Evolutionary conservation across 1,140 invertebrate genomes (phyloP).

Genomic region (Triops longicaudatus): DNA sequence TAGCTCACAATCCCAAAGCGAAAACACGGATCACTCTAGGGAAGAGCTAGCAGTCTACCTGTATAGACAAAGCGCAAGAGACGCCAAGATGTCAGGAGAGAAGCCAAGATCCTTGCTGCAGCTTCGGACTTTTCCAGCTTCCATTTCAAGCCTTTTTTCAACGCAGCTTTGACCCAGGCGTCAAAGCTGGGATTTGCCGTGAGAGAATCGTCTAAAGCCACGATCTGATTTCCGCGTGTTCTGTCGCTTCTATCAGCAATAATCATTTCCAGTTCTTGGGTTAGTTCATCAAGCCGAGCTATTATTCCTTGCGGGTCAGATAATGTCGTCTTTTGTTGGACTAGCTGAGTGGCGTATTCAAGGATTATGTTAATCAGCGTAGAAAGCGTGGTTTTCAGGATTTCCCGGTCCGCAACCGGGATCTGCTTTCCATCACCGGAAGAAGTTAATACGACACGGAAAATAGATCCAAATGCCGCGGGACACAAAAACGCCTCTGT

Average conservation of each 20-base stretch:
- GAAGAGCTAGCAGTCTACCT: not conserved
- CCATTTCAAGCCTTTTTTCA: conserved; percentile 1
- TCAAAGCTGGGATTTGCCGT: not conserved
- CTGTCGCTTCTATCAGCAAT: not conserved
- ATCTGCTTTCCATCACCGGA: not conserved
- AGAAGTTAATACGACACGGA: not conserved
- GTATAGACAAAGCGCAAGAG: not conserved
- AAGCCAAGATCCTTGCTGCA: not conserved
- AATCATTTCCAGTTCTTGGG: not conserved
- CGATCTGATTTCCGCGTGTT: not conserved
- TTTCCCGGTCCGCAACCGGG: not conserved
- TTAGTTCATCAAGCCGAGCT: not conserved
- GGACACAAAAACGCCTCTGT: not conserved
- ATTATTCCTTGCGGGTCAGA: not conserved
- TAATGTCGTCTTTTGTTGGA: not conserved
- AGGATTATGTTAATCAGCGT: not conserved
- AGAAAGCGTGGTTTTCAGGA: not conserved
- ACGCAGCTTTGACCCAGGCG: not conserved
- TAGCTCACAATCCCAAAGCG: too few relatives aligned
- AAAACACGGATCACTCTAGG: too few relatives aligned
- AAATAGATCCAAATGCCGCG: not conserved
- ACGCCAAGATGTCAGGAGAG: not conserved
- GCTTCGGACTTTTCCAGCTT: not conserved
- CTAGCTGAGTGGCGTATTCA: not conserved
- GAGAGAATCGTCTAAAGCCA: not conserved